These are phyloP conservation scores for Vesta saturnalis DNA, from an alignment of 2,888 invertebrate species.

Conservation along the genomic window DNA sequence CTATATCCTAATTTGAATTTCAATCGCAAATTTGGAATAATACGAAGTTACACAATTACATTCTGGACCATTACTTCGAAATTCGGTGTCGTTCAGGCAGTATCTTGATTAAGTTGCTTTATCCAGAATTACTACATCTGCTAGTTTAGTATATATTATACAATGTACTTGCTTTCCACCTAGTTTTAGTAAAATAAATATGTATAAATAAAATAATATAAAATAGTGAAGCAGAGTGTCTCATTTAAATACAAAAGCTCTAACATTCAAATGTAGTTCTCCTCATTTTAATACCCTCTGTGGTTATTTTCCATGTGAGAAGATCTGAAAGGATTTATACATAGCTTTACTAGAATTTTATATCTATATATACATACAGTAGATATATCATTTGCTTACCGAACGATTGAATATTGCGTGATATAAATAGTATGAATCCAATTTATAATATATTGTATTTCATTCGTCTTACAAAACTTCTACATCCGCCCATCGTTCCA, in stretches of 20 bases:
- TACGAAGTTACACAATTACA: conserved; percentile 12
- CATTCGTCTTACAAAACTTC: not conserved
- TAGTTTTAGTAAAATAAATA: not conserved
- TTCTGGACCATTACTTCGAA: conserved; percentile 8
- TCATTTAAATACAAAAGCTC: conserved; percentile 3
- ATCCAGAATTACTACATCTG: conserved; percentile 6
- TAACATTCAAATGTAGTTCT: conserved; percentile 33
- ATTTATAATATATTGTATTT: not conserved
- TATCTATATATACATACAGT: conserved; percentile 15
- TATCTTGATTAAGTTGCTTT: conserved; percentile 8
- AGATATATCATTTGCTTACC: not conserved
- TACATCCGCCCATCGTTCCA: not conserved
- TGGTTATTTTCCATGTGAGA: conserved; percentile 47
- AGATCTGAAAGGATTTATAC: conserved; percentile 44
- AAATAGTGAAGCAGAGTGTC: conserved; percentile 15
- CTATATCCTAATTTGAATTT: conserved; percentile 20
- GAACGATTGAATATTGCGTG: conserved; percentile 8
- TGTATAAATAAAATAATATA: conserved; percentile 2
- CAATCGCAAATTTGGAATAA: conserved; percentile 18
- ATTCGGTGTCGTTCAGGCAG: conserved; percentile 11
- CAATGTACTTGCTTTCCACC: no score
- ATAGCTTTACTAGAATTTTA: conserved; percentile 8
- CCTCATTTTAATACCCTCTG: conserved; percentile 41
- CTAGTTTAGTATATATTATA: not conserved
- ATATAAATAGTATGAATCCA: conserved; percentile 12